Percentiles rank a stretch among this genome's conserved stretches.
These are phyloP conservation scores for Clinocottus analis DNA, from an alignment of 2,113 vertebrate genomes.

Conservation along the genomic window DNA sequence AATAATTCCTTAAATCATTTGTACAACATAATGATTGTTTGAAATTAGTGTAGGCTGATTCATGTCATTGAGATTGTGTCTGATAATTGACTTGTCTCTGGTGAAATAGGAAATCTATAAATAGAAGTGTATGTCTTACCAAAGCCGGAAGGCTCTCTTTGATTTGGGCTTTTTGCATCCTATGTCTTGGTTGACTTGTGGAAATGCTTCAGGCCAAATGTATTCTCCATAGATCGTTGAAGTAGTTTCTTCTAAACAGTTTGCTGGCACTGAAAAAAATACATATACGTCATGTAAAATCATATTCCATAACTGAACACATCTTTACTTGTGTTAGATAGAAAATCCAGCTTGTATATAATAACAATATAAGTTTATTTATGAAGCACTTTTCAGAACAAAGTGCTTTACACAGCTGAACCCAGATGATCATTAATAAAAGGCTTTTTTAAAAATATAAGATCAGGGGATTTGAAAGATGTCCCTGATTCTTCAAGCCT, in stretches of 20 bases:
- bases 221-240: slow-evolving; percentile 74
- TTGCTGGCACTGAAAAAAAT: slow-evolving; percentile 67
- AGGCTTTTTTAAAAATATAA: not conserved
- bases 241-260: slow-evolving; percentile 69
- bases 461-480: not conserved
- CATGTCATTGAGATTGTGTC: not conserved
- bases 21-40: not conserved
- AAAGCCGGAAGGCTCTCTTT: slow-evolving; percentile 67
- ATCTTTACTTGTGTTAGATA: not conserved
- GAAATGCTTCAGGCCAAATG: slow-evolving; percentile 68
- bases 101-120: slow-evolving; percentile 16
- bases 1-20: slow-evolving; percentile 7
- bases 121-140: slow-evolving; percentile 64
- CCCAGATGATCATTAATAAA: not conserved
- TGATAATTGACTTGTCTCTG: not conserved
- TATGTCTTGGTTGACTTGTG: slow-evolving; percentile 62
- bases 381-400: not conserved
- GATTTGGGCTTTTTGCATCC: slow-evolving; percentile 49
- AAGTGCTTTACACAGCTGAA: not conserved
- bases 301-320: not conserved
- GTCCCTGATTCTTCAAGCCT: not conserved
- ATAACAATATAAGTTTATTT: not conserved
- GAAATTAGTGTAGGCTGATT: not conserved
- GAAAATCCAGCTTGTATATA: not conserved
- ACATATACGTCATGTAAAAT: not conserved